Base-by-base conservation (phyloP, 2,888 invertebrate species). In the Chrysina gloriosa region DNA sequence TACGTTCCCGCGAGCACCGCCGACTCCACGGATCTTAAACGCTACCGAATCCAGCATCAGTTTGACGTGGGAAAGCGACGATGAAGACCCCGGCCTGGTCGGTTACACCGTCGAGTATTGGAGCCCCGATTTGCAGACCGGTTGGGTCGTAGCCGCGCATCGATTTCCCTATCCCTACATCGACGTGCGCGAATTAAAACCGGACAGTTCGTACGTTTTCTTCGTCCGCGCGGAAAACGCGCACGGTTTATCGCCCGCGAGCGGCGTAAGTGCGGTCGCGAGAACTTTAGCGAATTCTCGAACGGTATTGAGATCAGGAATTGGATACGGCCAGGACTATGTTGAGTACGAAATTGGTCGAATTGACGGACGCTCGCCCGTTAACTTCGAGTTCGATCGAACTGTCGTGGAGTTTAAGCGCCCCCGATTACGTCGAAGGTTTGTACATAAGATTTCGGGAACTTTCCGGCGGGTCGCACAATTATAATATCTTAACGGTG, bases 181-280 rank as follows among this genome's bases (percentile, higher is more conserved):
- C 82, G 89, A 90, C 58, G 91, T 94, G 77, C 85, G 85, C 68
- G 89, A 90, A 76, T 84, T 95, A 72, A 90, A 90, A 76, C 91
- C 93, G 0, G 92, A 92, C 76, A 92, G 93, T 47, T 88, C 90
- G 29, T 96, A 96, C 83, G 89, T 94, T 71, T 96, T 96, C 81
- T 85, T 95, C 69, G 91, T 96, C 34, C 88, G 92, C 63, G 95
- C 95, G 0, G 92, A 94, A 84, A 96, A 95, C 81, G 88, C 90
- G 7, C 91, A 95, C 78, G 96, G 96, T 7, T 85, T 94, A 47
- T 93, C 95, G 1, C 87, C 90, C 39, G 95, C 96, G 1, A 94
- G 94, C 75, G 88, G 89, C 9, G 84, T 92, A 27, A 94, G 94
- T 16, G 89, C 89, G 72, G 85, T 88, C 9, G 89, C 91, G 23